These are phyloP conservation scores for Brachionus asplanchnoidis DNA, from an alignment of 1,140 invertebrate genomes.

Conservation along the genomic window DNA sequence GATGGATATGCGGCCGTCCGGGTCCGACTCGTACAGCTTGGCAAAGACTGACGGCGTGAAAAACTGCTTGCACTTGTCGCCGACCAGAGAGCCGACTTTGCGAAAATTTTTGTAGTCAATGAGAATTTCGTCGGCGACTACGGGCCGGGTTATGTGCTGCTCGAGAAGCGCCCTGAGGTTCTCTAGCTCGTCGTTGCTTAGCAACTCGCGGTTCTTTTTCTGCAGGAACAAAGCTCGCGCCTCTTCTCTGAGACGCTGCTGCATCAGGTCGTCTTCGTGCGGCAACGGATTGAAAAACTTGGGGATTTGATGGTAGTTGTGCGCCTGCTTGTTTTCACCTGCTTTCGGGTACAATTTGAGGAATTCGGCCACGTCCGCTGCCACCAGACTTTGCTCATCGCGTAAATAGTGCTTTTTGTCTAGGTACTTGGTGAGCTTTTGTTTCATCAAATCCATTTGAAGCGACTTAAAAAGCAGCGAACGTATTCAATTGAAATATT, in stretches of 20 bases:
- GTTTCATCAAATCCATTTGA: not conserved
- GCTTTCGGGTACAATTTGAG: slow-evolving; percentile 10
- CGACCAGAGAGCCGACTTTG: slow-evolving; percentile 66
- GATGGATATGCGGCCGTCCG: slow-evolving; percentile 65
- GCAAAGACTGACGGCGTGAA: slow-evolving; percentile 79
- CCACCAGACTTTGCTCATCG: not conserved
- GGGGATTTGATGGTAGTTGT: not conserved
- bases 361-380: not conserved
- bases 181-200: slow-evolving; percentile 46
- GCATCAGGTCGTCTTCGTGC: slow-evolving; percentile 19
- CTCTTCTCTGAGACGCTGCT: slow-evolving; percentile 32
- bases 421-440: not conserved
- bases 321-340: not conserved
- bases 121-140: slow-evolving; percentile 69
- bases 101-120: slow-evolving; percentile 79
- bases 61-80: slow-evolving; percentile 71
- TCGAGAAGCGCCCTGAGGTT: slow-evolving; percentile 75
- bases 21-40: slow-evolving; percentile 74
- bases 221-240: slow-evolving; percentile 36
- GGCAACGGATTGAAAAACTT: slow-evolving; percentile 15
- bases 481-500: not conserved
- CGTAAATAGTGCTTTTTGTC: not conserved
- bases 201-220: slow-evolving; percentile 18
- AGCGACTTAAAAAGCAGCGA: not conserved
- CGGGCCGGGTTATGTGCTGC: slow-evolving; percentile 68